Evolutionary conservation across 2,113 vertebrate genomes (phyloP).

Genomic region (Neotoma lepida): DNA sequence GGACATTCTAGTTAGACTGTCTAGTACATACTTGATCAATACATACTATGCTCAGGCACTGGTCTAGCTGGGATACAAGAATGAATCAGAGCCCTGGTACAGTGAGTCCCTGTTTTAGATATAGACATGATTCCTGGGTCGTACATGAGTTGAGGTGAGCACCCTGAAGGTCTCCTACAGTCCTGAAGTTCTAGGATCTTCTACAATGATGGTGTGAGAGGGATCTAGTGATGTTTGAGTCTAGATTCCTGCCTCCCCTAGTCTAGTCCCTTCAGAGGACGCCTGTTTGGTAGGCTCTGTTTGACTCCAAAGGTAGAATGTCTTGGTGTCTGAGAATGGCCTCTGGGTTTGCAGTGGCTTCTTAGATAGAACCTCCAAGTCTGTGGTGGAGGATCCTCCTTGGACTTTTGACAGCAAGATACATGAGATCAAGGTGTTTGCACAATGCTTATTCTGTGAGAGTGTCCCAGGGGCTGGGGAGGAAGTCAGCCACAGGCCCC

Average conservation of each 20-base stretch:
- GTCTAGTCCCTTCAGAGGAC: not conserved
- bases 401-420: slow-evolving; percentile 1
- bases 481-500: not conserved
- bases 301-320: not conserved
- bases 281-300: not conserved
- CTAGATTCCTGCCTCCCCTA: not conserved
- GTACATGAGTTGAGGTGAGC: not conserved
- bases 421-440: not conserved
- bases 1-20: not conserved
- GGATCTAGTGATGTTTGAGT: not conserved
- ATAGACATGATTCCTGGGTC: not conserved
- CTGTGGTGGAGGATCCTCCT: not conserved
- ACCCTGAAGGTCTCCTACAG: not conserved
- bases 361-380: not conserved
- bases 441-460: not conserved
- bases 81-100: not conserved
- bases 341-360: slow-evolving; percentile 10
- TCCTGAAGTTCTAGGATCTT: slow-evolving; percentile 1
- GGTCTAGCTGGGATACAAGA: not conserved
- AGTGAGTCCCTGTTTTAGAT: not conserved
- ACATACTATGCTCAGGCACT: not conserved
- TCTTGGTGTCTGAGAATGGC: not conserved
- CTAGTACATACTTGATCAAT: not conserved
- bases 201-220: not conserved
- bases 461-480: not conserved